Percentiles rank a stretch among this genome's conserved stretches.
These are phyloP conservation scores for Notarius quadriscutis DNA, from an alignment of 2,113 vertebrate species.

Conservation along the genomic window DNA sequence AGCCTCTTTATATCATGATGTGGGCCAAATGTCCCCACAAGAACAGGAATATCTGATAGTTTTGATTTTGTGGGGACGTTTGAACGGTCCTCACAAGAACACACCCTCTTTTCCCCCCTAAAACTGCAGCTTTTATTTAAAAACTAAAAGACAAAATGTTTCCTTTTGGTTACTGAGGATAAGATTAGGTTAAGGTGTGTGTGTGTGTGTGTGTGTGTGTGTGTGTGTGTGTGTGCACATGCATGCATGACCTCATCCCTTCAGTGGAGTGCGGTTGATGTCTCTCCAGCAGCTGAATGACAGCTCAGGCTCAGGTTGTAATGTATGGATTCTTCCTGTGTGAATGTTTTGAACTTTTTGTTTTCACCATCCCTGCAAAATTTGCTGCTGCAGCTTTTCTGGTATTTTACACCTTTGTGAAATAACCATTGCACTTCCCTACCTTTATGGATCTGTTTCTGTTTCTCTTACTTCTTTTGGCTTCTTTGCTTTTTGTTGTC, in stretches of 20 bases:
- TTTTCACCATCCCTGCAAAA: slow-evolving; percentile 4
- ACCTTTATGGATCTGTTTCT: neutral
- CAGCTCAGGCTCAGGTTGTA: slow-evolving; percentile 37
- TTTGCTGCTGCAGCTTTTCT: neutral
- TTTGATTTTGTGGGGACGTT: neutral
- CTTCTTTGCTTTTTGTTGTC: neutral
- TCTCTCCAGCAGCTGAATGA: slow-evolving; percentile 58
- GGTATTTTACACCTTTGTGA: neutral
- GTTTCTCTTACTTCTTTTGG: neutral
- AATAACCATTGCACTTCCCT: neutral
- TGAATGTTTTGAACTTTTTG: slow-evolving; percentile 11
- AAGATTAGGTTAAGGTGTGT: neutral
- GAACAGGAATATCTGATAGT: neutral
- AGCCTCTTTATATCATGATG: neutral
- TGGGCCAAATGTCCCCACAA: slow-evolving; percentile 3
- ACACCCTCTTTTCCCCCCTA: neutral
- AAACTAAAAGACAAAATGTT: neutral
- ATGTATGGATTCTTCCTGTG: slow-evolving; percentile 6
- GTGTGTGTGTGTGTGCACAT: neutral
- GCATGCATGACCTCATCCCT: slow-evolving; percentile 36
- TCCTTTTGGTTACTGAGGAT: slow-evolving; percentile 22
- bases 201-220: neutral
- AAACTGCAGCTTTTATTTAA: neutral
- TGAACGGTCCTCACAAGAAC: neutral
- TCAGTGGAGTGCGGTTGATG: slow-evolving; percentile 42